Percentiles rank a stretch among this genome's conserved stretches.
Conservation (phyloP, 37 sponge, comb jelly and placozoan genomes). For the Cladorhizidae sp. region DNA sequence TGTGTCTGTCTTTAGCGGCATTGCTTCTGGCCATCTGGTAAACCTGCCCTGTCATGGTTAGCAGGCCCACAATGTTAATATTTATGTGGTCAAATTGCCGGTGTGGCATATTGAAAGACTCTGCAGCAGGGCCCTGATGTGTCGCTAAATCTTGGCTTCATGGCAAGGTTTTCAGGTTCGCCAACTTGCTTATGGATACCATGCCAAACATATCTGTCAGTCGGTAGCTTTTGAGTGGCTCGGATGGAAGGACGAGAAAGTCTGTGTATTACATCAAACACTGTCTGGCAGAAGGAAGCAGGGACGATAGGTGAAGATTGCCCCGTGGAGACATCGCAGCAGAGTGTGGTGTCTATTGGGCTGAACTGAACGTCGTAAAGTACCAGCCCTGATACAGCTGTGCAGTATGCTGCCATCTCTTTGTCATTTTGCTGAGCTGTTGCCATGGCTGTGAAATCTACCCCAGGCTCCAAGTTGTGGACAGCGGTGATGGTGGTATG, state of each 20-base stretch:
- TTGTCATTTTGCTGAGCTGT: slow-evolving; percentile 23
- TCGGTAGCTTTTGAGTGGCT: too few relatives aligned
- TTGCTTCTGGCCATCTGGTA: too few relatives aligned
- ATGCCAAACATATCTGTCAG: too few relatives aligned
- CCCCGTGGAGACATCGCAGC: slow-evolving; percentile 39
- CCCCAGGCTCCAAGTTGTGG: slow-evolving; percentile 6
- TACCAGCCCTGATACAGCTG: too few relatives aligned
- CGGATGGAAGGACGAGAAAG: too few relatives aligned
- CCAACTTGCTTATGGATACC: too few relatives aligned
- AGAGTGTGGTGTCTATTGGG: slow-evolving; percentile 4
- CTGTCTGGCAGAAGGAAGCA: not conserved
- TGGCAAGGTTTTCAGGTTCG: too few relatives aligned
- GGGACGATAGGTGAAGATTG: slow-evolving; percentile 33
- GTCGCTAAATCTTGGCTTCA: too few relatives aligned
- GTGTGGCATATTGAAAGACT: slow-evolving; percentile 9
- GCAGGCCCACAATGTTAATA: slow-evolving; percentile 27
- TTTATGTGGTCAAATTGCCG: slow-evolving; percentile 33
- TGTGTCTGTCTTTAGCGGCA: slow-evolving; percentile 21
- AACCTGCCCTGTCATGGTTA: slow-evolving; percentile 26
- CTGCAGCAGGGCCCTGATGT: too few relatives aligned
- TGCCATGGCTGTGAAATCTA: too few relatives aligned
- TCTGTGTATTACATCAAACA: slow-evolving; percentile 27
- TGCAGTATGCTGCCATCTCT: slow-evolving; percentile 7
- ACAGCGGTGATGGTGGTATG: not conserved
- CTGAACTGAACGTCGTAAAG: too few relatives aligned